Evolutionary conservation across 2,797 vertebrate genomes (phyloP).

Genomic region (Sebastes minor): DNA sequence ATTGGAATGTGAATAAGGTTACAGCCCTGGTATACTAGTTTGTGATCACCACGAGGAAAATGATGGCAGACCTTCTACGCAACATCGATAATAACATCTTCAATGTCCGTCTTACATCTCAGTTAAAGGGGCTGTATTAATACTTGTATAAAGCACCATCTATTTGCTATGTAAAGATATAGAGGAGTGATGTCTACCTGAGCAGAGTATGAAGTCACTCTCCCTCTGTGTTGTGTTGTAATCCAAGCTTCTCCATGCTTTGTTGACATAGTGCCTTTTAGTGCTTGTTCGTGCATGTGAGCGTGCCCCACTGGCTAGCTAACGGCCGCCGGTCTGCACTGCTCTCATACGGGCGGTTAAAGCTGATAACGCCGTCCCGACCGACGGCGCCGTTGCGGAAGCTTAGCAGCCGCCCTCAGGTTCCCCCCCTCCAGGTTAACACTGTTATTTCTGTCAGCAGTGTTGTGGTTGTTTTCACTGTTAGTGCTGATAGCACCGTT

Average conservation of each 20-base stretch:
- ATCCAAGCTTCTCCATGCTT: not conserved
- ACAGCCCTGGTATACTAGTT: not conserved
- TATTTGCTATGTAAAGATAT: not conserved
- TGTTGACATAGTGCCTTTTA: not conserved
- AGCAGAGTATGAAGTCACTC: not conserved
- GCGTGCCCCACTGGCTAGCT: no score
- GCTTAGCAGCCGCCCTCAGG: no score
- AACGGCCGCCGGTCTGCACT: no score
- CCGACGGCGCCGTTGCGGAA: no score
- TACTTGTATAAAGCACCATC: fast-evolving
- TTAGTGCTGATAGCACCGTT: no score
- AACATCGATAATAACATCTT: not conserved
- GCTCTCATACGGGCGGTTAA: no score
- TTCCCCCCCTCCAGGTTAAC: no score
- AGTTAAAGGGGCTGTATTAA: not conserved
- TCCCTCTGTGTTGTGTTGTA: no score
- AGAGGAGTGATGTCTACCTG: not conserved
- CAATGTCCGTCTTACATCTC: not conserved
- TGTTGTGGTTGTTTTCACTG: not conserved
- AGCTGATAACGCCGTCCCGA: no score
- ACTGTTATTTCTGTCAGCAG: not conserved
- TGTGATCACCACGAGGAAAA: not conserved
- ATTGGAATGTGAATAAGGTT: not conserved
- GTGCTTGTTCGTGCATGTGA: not conserved
- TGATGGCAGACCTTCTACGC: not conserved